Conservation (phyloP, 92 coral and sea anemone species). For the Desmophyllum pertusum region DNA sequence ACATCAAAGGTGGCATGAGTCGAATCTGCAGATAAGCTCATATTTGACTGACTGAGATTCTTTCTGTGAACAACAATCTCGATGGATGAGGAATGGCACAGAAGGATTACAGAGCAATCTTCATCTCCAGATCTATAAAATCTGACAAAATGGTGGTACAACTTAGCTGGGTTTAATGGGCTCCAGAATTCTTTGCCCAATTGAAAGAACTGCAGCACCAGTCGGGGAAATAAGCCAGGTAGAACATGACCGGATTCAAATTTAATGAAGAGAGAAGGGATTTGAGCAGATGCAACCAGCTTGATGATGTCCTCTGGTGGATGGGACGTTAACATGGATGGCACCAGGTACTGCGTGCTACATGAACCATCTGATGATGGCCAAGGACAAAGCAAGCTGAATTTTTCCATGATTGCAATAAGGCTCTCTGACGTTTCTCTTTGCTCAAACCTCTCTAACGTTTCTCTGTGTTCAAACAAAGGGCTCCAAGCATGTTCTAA, state of each 20-base stretch:
- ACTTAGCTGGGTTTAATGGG: slow-evolving; percentile 23
- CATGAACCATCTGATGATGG: slow-evolving; percentile 24
- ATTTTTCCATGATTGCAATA: slow-evolving; percentile 65
- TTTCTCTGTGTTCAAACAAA: slow-evolving; percentile 30
- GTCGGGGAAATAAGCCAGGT: slow-evolving; percentile 50
- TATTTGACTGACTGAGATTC: neutral
- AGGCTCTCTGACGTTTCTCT: slow-evolving; percentile 28
- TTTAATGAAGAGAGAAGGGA: slow-evolving; percentile 49
- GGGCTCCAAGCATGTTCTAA: slow-evolving; percentile 39
- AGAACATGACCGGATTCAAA: slow-evolving; percentile 51
- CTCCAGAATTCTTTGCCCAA: slow-evolving; percentile 42
- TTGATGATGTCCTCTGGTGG: slow-evolving; percentile 21
- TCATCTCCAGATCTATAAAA: slow-evolving; percentile 29
- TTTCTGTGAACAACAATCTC: slow-evolving; percentile 36
- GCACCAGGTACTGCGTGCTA: slow-evolving; percentile 42
- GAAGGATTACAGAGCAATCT: slow-evolving; percentile 34
- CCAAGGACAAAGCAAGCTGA: slow-evolving; percentile 60
- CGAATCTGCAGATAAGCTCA: neutral
- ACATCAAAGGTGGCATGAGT: neutral
- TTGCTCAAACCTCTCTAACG: no score
- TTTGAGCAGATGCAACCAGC: slow-evolving; percentile 9
- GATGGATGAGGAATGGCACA: slow-evolving; percentile 30
- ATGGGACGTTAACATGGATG: slow-evolving; percentile 59
- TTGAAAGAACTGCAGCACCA: slow-evolving; percentile 40
- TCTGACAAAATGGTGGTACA: slow-evolving; percentile 44